Percentiles rank a stretch among this genome's conserved stretches.
These are phyloP conservation scores for Aphis gossypii DNA, from an alignment of 1,140 invertebrate genomes.

Conservation along the genomic window DNA sequence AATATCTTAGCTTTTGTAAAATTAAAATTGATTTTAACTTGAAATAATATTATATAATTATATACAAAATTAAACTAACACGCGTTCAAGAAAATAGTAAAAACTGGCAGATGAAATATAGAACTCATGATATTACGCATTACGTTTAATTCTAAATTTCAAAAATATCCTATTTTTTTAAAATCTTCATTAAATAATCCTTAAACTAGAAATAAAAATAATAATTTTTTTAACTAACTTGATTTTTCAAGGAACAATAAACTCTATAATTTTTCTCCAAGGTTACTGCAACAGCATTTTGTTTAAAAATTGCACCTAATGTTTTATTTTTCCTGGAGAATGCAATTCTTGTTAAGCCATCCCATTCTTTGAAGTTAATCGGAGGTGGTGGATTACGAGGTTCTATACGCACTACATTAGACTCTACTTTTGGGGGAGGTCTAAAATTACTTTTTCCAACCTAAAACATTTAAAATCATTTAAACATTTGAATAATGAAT, in stretches of 20 bases:
- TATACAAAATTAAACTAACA: no score
- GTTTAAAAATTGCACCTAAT: conserved; percentile 83
- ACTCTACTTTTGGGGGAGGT: conserved; percentile 98
- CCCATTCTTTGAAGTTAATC: conserved; percentile 98
- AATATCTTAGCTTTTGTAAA: no score
- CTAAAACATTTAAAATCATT: conserved; percentile 65
- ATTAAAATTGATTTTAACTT: no score
- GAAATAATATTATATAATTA: not conserved
- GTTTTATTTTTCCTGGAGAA: conserved; percentile 97
- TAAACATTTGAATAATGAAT: not conserved
- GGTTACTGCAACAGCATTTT: conserved; percentile 80
- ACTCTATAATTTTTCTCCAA: conserved; percentile 93
- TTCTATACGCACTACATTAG: conserved; percentile 97
- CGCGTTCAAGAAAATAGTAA: not conserved
- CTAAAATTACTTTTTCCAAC: conserved; percentile 98
- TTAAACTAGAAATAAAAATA: not conserved
- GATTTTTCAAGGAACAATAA: conserved; percentile 86
- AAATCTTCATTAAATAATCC: not conserved
- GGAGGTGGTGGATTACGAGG: conserved; percentile 95
- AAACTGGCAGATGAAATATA: not conserved
- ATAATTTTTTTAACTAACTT: conserved; percentile 68
- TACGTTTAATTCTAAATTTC: not conserved
- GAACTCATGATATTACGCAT: not conserved
- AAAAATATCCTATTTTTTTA: not conserved
- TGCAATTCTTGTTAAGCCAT: conserved; percentile 92